A percentile compares a stretch with the other conserved stretches of the same genome.
Evolutionary conservation across 2,888 invertebrate species (phyloP).

Genomic region (Caenorhabditis japonica): DNA sequence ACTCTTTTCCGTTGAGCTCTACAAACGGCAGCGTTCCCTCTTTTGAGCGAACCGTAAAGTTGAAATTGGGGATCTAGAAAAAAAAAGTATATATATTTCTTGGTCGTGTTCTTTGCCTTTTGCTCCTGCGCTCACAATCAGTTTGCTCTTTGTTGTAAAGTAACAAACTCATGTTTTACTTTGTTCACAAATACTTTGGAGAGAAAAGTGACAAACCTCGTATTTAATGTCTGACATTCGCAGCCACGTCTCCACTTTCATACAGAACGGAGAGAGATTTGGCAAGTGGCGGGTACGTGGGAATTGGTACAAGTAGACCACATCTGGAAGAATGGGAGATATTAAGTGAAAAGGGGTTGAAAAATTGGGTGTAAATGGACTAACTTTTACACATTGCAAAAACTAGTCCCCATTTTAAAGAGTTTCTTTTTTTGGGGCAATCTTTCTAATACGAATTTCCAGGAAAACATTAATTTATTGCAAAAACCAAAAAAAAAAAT

Average conservation of each 20-base stretch:
- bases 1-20: constrained; percentile 92
- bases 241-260: constrained; percentile 96
- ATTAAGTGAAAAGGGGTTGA: too few species aligned
- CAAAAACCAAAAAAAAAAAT: too few species aligned
- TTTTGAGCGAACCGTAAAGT: constrained; percentile 77
- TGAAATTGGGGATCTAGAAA: constrained; percentile 32
- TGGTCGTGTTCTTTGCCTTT: background rate
- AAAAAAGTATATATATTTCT: too few species aligned
- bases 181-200: background rate
- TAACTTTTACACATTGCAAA: too few species aligned
- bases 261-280: constrained; percentile 91
- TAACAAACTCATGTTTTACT: background rate
- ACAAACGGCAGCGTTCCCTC: constrained; percentile 94
- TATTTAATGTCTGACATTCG: constrained; percentile 91
- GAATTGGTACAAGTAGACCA: constrained; percentile 94
- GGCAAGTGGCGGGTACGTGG: constrained; percentile 90
- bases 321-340: constrained; percentile 86
- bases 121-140: background rate
- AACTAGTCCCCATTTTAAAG: too few species aligned
- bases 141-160: too few species aligned
- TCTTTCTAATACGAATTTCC: too few species aligned
- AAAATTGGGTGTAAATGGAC: too few species aligned
- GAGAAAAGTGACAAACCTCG: constrained; percentile 82
- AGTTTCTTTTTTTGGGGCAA: too few species aligned
- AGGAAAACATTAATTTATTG: too few species aligned